Evolutionary conservation across 2,113 vertebrate genomes (phyloP), one percentile per base, ranked within the genome.

Genomic region (Ariopsis seemanni): DNA sequence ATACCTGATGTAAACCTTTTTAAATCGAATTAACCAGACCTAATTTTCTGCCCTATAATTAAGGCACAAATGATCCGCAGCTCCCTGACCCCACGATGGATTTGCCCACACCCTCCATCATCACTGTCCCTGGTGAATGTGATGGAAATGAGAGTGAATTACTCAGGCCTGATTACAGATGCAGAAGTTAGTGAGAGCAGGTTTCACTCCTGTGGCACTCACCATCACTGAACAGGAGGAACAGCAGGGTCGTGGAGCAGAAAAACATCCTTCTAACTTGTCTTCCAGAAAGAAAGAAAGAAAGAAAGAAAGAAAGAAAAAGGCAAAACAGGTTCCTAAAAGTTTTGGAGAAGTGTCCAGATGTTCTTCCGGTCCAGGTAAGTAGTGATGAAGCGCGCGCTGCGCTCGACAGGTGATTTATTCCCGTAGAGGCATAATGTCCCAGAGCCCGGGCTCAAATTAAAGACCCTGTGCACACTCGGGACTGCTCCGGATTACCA

Each of bases 251-350:
- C 30, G 82, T 48, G 74, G 7, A 69, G 25, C 25, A 84, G 67
- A 79, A 34, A 69, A 88, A 69, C 87, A 88, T 88, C 60, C 60
- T 88, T 84, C 30, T 11, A 87, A 84, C 60, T 67, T 84, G 72
- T 81, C 85, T 48, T 69, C 25, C 22, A 58, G 15, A 57, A 1
- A 58, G 10, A 22, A 2, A n/a, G 9, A 60, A 15, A 57, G n/a
- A n/a, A 5, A 60, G 15, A 58, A 60, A 58, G 12, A 0, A 34
- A 34, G 34, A 58, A 53, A 25, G 9, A 60, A 30, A 58, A 60
- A 58, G 12, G 0, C 27, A 25, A 74, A 58, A 25, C 15, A 63
- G 52, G 14, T n/a, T 83, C 22, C n/a, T 62, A 57, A 71, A 81
- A 80, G 50, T 79, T 86, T 79, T 17, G 10, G 5, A 30, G 65